These are phyloP conservation scores for Pristionchus japonicus DNA, from an alignment of 2,888 invertebrate genomes.

Conservation along the genomic window DNA sequence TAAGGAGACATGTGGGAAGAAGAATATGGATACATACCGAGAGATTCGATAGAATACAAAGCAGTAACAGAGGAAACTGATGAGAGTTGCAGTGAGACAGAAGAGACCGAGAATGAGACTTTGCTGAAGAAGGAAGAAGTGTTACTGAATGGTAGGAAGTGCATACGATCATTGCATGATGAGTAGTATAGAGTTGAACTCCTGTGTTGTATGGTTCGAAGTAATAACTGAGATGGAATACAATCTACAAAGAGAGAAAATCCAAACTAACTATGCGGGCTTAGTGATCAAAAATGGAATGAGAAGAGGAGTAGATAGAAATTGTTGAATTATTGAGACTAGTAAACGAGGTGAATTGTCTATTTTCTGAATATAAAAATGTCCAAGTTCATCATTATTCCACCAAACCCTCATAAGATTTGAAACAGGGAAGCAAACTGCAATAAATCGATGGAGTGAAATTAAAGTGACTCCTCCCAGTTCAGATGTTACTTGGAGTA, in stretches of 20 bases:
- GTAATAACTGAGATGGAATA: background rate
- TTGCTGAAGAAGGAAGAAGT: background rate
- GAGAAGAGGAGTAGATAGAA: background rate
- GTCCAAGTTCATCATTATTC: too few species aligned
- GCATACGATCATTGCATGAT: background rate
- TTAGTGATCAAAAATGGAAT: background rate
- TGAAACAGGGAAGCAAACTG: background rate
- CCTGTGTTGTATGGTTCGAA: constrained; percentile 19
- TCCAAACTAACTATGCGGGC: background rate
- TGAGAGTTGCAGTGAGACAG: background rate
- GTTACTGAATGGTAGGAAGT: background rate
- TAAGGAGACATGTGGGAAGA: background rate
- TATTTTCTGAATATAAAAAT: background rate
- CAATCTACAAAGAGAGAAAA: background rate
- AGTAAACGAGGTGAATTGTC: background rate
- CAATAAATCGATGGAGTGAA: background rate
- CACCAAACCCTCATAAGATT: background rate
- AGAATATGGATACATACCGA: background rate
- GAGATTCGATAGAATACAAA: background rate
- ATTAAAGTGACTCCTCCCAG: background rate
- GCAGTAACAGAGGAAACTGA: background rate
- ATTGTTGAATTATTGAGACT: background rate
- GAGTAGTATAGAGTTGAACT: background rate
- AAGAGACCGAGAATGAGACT: background rate
- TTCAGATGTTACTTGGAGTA: background rate